Conservation (phyloP, 1,140 invertebrate species). For the Drosophila biarmipes region DNA sequence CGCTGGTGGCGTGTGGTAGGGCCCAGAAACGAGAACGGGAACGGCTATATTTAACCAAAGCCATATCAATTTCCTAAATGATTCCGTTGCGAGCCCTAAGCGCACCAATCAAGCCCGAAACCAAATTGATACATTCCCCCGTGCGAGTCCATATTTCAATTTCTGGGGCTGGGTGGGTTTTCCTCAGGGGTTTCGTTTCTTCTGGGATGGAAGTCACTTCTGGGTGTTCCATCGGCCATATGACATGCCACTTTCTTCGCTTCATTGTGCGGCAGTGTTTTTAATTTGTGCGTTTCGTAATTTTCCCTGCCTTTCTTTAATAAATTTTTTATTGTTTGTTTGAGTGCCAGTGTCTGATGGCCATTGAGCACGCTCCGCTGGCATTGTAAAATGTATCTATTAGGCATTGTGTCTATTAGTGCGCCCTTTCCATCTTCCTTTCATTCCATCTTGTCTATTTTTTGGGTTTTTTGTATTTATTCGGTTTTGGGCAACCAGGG, state of each 20-base stretch:
- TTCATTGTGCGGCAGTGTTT: constrained; percentile 54
- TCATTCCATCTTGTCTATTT: constrained; percentile 24
- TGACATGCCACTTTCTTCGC: constrained; percentile 75
- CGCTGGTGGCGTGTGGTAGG: constrained; percentile 68
- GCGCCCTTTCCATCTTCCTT: constrained; percentile 49
- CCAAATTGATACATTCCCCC: constrained; percentile 80
- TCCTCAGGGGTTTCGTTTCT: constrained; percentile 20
- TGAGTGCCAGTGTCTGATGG: constrained; percentile 73
- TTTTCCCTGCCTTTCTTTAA: constrained; percentile 76
- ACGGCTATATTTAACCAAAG: constrained; percentile 45
- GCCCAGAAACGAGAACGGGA: constrained; percentile 32
- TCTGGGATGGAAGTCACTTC: constrained; percentile 52
- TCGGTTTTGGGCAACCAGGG: constrained; percentile 7
- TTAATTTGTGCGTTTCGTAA: constrained; percentile 79
- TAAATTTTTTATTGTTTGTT: constrained; percentile 83
- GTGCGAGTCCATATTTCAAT: constrained; percentile 58
- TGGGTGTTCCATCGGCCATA: constrained; percentile 78
- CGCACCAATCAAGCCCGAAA: constrained; percentile 67
- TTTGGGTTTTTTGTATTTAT: too few species aligned
- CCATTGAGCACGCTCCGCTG: constrained; percentile 67
- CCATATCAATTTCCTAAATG: constrained; percentile 78
- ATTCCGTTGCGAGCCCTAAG: constrained; percentile 65
- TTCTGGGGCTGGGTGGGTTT: constrained; percentile 43
- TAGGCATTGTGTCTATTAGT: constrained; percentile 68
- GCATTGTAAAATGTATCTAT: constrained; percentile 77